These are phyloP conservation scores for Orchesella flavescens DNA, from an alignment of 2,888 invertebrate genomes.

Conservation along the genomic window DNA sequence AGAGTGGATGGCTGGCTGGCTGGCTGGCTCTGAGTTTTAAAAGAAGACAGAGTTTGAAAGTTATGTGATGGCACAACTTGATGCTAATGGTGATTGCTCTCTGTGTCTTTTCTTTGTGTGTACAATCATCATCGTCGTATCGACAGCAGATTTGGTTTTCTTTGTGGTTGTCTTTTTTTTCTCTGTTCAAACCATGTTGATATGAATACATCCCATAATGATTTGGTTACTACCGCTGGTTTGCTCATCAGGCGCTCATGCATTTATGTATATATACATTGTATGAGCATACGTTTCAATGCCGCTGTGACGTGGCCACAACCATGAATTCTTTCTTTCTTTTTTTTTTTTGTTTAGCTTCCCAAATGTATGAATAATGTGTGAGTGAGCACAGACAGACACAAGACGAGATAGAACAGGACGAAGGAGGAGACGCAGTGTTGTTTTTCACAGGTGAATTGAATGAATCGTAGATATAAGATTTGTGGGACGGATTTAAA, in stretches of 20 bases:
- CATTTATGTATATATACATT: neutral
- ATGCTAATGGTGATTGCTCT: slow-evolving; percentile 22
- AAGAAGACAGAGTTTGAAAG: too few relatives aligned
- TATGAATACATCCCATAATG: too few relatives aligned
- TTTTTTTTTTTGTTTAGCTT: neutral
- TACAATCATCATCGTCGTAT: slow-evolving; percentile 19
- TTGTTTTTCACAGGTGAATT: slow-evolving; percentile 39
- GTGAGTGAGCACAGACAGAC: slow-evolving; percentile 8
- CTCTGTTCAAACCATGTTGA: neutral
- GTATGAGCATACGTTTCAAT: slow-evolving; percentile 19
- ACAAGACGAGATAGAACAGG: slow-evolving; percentile 17
- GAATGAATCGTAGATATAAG: slow-evolving; percentile 15
- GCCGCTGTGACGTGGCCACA: slow-evolving; percentile 22
- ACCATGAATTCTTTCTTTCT: neutral
- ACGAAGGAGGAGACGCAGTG: slow-evolving; percentile 29
- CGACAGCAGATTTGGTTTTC: slow-evolving; percentile 44
- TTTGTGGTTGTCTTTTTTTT: slow-evolving; percentile 39
- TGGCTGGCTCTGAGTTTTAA: too few relatives aligned
- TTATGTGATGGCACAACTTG: too few relatives aligned
- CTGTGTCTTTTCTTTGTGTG: neutral
- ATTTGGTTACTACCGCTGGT: too few relatives aligned
- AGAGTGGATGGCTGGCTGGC: too few relatives aligned
- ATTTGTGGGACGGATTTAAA: slow-evolving; percentile 40
- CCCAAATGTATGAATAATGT: slow-evolving; percentile 29
- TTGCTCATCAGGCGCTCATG: too few relatives aligned